These are phyloP conservation scores for Anableps anableps DNA, from an alignment of 2,797 vertebrate species.

Conservation along the genomic window DNA sequence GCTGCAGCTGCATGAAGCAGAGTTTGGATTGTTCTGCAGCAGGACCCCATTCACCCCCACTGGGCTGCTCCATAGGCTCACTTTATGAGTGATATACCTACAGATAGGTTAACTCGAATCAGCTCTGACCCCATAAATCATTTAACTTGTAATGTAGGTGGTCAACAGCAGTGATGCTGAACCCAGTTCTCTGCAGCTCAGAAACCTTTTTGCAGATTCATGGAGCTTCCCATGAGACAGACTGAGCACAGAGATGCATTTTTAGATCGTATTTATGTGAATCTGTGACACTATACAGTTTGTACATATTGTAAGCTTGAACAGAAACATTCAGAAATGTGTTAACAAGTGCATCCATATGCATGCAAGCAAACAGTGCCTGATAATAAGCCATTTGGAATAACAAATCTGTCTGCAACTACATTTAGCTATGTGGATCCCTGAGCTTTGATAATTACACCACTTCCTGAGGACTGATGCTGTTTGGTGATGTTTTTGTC, in stretches of 20 bases:
- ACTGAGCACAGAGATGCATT: slow-evolving; percentile 61
- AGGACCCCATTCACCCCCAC: slow-evolving; percentile 48
- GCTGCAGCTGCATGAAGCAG: slow-evolving; percentile 24
- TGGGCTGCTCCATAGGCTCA: slow-evolving; percentile 37
- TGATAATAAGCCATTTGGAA: slow-evolving; percentile 29
- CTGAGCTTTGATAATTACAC: slow-evolving; percentile 48
- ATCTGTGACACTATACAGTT: slow-evolving; percentile 36
- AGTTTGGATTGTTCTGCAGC: slow-evolving; percentile 60
- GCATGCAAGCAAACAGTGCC: slow-evolving; percentile 29
- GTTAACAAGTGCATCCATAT: slow-evolving; percentile 17
- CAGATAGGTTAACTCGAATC: slow-evolving; percentile 61
- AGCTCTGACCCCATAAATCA: slow-evolving; percentile 46
- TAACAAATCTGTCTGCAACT: slow-evolving; percentile 26
- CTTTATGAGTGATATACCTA: slow-evolving; percentile 53
- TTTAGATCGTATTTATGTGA: slow-evolving; percentile 27
- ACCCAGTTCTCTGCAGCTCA: slow-evolving; percentile 83
- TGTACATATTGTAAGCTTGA: slow-evolving; percentile 12
- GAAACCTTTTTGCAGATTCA: slow-evolving; percentile 71
- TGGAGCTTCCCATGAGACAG: slow-evolving; percentile 76
- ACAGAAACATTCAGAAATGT: slow-evolving; percentile 18
- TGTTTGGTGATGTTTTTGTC: slow-evolving; percentile 26
- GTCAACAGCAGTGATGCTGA: slow-evolving; percentile 77
- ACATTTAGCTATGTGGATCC: slow-evolving; percentile 41
- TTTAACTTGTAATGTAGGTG: slow-evolving; percentile 57
- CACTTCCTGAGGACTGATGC: slow-evolving; percentile 54